A percentile compares a stretch with the other conserved stretches of the same genome.
Evolutionary conservation across 1,140 invertebrate genomes (phyloP).

Genomic region (Listronotus bonariensis): DNA sequence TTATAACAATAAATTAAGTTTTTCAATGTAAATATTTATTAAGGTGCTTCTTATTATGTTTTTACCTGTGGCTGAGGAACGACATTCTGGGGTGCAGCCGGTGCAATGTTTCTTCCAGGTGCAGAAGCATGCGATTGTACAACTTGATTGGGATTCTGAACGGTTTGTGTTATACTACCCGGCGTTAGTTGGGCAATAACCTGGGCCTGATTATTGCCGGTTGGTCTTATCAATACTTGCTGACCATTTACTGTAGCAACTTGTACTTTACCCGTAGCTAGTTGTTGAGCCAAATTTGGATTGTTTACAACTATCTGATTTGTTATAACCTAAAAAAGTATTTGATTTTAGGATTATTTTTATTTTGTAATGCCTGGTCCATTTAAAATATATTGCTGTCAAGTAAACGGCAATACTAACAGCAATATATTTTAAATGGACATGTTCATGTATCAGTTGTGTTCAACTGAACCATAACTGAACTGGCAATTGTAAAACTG

Average conservation of each 20-base stretch:
- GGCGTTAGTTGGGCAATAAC: conserved; percentile 69
- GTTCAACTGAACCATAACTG: no score
- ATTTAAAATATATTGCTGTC: no score
- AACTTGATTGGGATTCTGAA: conserved; percentile 29
- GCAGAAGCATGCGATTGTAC: conserved; percentile 27
- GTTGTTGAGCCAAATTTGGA: conserved; percentile 73
- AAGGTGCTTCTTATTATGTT: no score
- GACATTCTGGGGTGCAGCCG: conserved; percentile 10
- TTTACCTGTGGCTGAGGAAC: conserved; percentile 37
- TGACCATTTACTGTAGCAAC: conserved; percentile 83
- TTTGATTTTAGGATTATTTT: conserved; percentile 21
- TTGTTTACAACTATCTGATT: conserved; percentile 78
- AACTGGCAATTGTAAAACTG: no score
- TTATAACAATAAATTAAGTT: no score
- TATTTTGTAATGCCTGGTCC: no score
- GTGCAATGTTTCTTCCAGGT: conserved; percentile 14
- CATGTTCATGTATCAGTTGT: no score
- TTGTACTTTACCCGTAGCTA: conserved; percentile 77
- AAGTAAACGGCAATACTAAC: no score
- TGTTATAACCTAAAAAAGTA: conserved; percentile 58
- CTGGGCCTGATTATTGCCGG: conserved; percentile 73
- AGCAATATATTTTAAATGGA: no score
- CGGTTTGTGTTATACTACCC: conserved; percentile 37
- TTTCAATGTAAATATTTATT: no score
- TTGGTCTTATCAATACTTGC: conserved; percentile 74